Evolutionary conservation across 2,888 invertebrate species (phyloP).

Genomic region (Ornithoptera alexandrae): DNA sequence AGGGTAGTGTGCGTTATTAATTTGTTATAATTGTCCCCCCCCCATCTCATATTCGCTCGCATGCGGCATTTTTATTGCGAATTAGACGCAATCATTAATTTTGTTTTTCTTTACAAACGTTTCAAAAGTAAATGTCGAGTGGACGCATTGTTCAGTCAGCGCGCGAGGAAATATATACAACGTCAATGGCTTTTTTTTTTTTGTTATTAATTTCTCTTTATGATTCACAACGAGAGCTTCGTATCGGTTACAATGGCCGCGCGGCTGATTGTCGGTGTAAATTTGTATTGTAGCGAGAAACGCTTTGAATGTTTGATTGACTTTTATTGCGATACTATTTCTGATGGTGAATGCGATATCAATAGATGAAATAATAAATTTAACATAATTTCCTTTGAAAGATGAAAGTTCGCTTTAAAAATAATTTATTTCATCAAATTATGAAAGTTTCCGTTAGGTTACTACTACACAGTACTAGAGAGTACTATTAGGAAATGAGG

Average conservation of each 20-base stretch:
- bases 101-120: slow-evolving; percentile 71
- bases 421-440: too few relatives aligned
- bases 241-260: slow-evolving; percentile 65
- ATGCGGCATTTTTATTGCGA: slow-evolving; percentile 81
- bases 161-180: slow-evolving; percentile 55
- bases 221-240: slow-evolving; percentile 52
- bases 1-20: slow-evolving; percentile 78
- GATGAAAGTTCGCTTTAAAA: too few relatives aligned
- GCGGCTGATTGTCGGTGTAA: slow-evolving; percentile 49
- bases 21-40: slow-evolving; percentile 78
- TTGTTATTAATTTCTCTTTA: slow-evolving; percentile 27
- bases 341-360: slow-evolving; percentile 13
- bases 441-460: too few relatives aligned
- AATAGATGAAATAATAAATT: background rate
- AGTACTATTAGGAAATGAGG: too few relatives aligned
- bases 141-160: slow-evolving; percentile 49
- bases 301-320: slow-evolving; percentile 29
- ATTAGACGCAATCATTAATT: slow-evolving; percentile 79
- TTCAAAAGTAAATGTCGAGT: slow-evolving; percentile 70
- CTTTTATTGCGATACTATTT: slow-evolving; percentile 24
- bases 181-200: slow-evolving; percentile 50
- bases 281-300: slow-evolving; percentile 38
- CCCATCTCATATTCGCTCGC: slow-evolving; percentile 69
- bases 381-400: background rate
- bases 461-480: too few relatives aligned